Evolutionary conservation across 1,140 invertebrate genomes (phyloP).

Genomic region (Chelonus insularis): DNA sequence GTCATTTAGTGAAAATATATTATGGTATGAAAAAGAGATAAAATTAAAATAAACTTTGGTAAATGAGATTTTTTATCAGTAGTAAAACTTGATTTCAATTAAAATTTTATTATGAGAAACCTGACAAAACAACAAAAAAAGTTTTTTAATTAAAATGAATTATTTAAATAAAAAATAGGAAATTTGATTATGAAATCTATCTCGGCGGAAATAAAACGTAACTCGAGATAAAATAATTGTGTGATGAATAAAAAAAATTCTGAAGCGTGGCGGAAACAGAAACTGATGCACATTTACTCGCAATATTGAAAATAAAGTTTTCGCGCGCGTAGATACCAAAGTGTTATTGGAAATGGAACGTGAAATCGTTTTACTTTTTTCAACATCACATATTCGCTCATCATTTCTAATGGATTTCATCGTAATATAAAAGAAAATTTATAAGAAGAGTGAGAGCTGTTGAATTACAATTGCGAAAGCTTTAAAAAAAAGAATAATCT

Average conservation of each 20-base stretch:
- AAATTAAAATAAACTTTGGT: no score
- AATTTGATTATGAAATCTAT: not conserved
- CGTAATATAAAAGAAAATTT: not conserved
- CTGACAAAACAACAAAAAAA: no score
- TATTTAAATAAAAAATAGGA: not conserved
- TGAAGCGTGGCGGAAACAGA: not conserved
- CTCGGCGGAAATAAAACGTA: not conserved
- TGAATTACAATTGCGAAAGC: no score
- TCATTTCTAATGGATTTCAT: not conserved
- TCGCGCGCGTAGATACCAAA: conserved; percentile 5
- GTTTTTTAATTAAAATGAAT: no score
- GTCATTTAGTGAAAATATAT: no score
- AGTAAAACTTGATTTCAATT: no score
- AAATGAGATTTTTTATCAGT: no score
- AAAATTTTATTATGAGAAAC: not conserved
- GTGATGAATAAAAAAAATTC: not conserved
- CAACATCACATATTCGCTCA: not conserved
- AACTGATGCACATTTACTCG: not conserved
- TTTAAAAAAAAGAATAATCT: no score
- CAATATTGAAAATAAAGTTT: conserved; percentile 23
- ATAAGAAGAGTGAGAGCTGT: no score
- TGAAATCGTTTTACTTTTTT: conserved; percentile 15
- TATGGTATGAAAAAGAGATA: no score
- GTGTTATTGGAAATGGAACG: conserved; percentile 24
- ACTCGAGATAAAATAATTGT: not conserved